Conservation (phyloP, 2,797 vertebrate genomes). For the Liparis tanakae region DNA sequence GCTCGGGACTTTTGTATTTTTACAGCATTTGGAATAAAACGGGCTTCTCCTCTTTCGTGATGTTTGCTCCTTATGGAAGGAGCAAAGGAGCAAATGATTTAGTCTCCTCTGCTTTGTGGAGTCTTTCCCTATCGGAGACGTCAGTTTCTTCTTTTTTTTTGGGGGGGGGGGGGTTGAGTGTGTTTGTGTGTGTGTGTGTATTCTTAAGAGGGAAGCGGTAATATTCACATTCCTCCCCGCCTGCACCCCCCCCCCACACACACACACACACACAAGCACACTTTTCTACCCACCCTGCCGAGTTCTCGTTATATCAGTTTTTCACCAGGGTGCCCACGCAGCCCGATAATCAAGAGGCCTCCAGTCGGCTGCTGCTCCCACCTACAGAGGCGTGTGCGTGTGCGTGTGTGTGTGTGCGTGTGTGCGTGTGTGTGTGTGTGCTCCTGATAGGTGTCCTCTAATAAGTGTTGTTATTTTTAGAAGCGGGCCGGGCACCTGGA, state of each 20-base stretch:
- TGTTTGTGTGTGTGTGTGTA: background rate
- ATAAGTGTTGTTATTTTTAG: background rate
- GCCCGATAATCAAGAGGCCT: constrained; percentile 71
- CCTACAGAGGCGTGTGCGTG: constrained; percentile 54
- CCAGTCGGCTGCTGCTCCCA: constrained; percentile 73
- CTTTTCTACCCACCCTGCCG: constrained; percentile 45
- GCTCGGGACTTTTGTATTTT: constrained; percentile 2
- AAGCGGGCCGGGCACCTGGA: background rate
- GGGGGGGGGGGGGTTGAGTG: background rate
- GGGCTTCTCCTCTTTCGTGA: constrained; percentile 28
- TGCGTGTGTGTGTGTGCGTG: background rate
- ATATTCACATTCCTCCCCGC: constrained; percentile 13
- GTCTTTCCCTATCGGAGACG: constrained; percentile 31
- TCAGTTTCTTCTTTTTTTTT: constrained; percentile 16
- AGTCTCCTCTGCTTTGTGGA: constrained; percentile 8
- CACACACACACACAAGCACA: constrained; percentile 25
- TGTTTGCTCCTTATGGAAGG: constrained; percentile 32
- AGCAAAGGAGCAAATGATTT: constrained; percentile 35
- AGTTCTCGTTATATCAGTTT: constrained; percentile 67
- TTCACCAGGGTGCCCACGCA: constrained; percentile 74
- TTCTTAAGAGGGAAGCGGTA: constrained; percentile 28
- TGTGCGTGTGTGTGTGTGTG: background rate
- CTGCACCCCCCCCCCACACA: constrained; percentile 14
- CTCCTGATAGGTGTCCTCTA: background rate
- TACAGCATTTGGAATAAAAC: constrained; percentile 17